Base-by-base conservation (phyloP, 92 coral and sea anemone genomes). In the Parazoanthus atlanticus region DNA sequence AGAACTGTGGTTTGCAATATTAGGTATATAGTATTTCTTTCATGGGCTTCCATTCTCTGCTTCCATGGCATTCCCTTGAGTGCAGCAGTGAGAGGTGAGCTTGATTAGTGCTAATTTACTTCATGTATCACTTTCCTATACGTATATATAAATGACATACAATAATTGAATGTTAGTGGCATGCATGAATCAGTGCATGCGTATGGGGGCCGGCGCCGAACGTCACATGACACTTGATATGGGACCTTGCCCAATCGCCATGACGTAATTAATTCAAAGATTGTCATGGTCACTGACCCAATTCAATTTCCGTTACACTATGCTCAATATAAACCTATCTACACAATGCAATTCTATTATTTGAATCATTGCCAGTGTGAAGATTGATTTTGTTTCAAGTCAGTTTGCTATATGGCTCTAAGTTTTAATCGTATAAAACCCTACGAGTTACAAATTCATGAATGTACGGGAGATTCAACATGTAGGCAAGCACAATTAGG, bases 401-500 rank as follows among this genome's bases (percentile, higher is more conserved):
- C 30, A 29, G 16, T 33, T 61, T 40, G 5, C 11, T 5, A 82
- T 12, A 25, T 61, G 43, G 85, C 67, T 17, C 6, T 3, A 16
- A n/a, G 34, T 23, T 19, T 74, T 6, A 21, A 13, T 64, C 69
- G 21, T 16, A 15, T 36, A 1, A 26, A 41, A 41, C 40, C 56
- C 16, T 17, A 49, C 28, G 25, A 29, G n/a, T 67, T 17, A 54
- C 52, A 25, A 82, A 65, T 65, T 25, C 87, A 69, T 29, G 67
- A 84, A 46, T 36, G 77, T 40, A 28, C 6, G 12, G 78, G 77
- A 21, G 66, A 41, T 29, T 69, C 78, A 3, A 23, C 66, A 17
- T 84, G 65, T 30, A 69, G 78, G 19, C 61, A 84, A 36, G 78
- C 87, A 69, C 87, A 70, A 70, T 84, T 84, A 69, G 87, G 77